Evolutionary conservation across 2,888 invertebrate genomes (phyloP).

Genomic region (Drosophila robusta): DNA sequence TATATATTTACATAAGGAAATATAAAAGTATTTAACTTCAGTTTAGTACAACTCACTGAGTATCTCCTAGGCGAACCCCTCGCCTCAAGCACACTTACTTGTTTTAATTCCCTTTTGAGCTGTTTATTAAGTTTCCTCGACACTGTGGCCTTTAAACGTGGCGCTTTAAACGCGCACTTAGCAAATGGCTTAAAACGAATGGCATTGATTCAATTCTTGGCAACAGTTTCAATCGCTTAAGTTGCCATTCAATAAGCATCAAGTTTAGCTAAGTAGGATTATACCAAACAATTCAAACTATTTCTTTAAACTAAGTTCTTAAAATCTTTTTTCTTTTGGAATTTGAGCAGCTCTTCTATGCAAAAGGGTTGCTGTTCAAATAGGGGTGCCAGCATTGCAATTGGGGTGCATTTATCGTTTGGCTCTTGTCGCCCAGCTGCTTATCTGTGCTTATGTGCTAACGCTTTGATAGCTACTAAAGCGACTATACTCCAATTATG

Average conservation of each 20-base stretch:
- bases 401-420: constrained; percentile 30
- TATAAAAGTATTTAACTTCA: too few species aligned
- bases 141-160: constrained; percentile 9
- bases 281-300: constrained; percentile 7
- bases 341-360: neutral
- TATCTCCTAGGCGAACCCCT: neutral
- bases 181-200: constrained; percentile 1
- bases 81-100: neutral
- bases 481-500: constrained; percentile 22
- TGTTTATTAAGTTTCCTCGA: constrained; percentile 33
- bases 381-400: constrained; percentile 25
- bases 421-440: constrained; percentile 18
- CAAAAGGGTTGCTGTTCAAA: constrained; percentile 31
- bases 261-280: constrained; percentile 22
- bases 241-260: constrained; percentile 45
- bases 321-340: constrained; percentile 8
- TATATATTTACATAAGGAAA: too few species aligned
- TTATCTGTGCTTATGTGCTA: neutral
- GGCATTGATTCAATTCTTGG: constrained; percentile 28
- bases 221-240: constrained; percentile 28
- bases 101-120: constrained; percentile 4
- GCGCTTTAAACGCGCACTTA: neutral
- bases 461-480: constrained; percentile 1
- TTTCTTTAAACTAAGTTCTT: constrained; percentile 18
- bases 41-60: neutral